Conservation (phyloP, 2,888 invertebrate species). For the Cephonodes hylas region DNA sequence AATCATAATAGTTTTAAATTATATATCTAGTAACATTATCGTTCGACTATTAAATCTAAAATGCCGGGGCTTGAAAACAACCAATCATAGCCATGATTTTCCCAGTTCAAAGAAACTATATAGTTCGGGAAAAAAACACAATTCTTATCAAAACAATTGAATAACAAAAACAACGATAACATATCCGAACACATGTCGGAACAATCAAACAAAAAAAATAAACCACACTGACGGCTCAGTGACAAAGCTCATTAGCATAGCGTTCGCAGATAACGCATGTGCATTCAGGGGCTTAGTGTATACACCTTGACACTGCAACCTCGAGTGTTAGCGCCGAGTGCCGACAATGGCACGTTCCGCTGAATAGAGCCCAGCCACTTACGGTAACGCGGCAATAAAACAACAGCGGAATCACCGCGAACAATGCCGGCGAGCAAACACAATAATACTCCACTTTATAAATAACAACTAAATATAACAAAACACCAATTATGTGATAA, state of each 20-base stretch:
- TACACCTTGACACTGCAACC: conserved; percentile 70
- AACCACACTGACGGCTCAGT: conserved; percentile 18
- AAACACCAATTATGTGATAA: not conserved
- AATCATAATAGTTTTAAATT: no score
- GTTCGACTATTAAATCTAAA: not conserved
- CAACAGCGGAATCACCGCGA: conserved; percentile 47
- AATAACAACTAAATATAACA: not conserved
- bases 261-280: conserved; percentile 28
- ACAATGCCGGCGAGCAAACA: conserved; percentile 31
- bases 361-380: conserved; percentile 63
- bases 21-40: not conserved
- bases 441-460: not conserved
- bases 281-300: conserved; percentile 38
- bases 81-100: not conserved
- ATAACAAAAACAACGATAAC: not conserved
- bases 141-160: not conserved
- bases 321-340: conserved; percentile 37
- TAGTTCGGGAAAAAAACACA: not conserved
- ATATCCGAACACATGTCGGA: conserved; percentile 14
- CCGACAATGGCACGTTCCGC: conserved; percentile 57
- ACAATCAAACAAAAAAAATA: conserved; percentile 1
- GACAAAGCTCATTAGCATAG: conserved; percentile 33
- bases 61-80: not conserved
- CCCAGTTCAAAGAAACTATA: not conserved
- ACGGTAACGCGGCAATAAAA: conserved; percentile 52